phyloP scores from a whole-genome alignment of 2,113 vertebrate species.

The Neolamprologus devosi region DNA sequence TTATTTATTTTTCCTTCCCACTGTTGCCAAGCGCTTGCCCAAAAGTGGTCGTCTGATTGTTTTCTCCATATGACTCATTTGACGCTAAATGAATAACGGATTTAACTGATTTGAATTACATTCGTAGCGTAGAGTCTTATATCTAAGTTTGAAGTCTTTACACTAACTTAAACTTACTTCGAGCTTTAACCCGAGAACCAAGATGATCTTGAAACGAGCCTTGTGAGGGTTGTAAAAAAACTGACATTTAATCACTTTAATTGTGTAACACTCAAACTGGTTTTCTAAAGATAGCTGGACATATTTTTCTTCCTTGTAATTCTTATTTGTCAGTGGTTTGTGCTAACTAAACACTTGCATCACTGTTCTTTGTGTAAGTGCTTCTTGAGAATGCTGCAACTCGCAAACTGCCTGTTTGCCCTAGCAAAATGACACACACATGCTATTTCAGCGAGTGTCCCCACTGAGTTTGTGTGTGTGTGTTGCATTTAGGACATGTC shows the following conservation, averaged over 20 bases:
- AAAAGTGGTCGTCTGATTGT: not conserved
- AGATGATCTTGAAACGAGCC: not conserved
- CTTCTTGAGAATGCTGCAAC: not conserved
- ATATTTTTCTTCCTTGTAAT: not conserved
- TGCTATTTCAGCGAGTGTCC: not conserved
- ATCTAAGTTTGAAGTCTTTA: not conserved
- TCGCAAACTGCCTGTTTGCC: not conserved
- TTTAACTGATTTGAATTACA: not conserved
- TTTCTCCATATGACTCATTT: not conserved
- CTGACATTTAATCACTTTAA: not conserved
- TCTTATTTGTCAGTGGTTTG: not conserved
- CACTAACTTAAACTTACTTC: not conserved
- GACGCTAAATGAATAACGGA: not conserved
- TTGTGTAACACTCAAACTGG: not conserved
- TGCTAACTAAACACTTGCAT: not conserved
- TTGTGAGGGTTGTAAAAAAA: not conserved
- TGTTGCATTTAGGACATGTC: not conserved
- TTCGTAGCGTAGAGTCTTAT: not conserved
- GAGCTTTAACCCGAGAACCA: not conserved
- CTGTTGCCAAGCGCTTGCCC: not conserved
- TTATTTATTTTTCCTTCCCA: not conserved
- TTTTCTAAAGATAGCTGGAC: not conserved
- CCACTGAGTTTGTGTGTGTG: accelerated
- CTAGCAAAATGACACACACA: not conserved
- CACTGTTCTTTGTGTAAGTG: not conserved